Base-by-base conservation (phyloP, 1,140 invertebrate genomes). In the Solen grandis region DNA sequence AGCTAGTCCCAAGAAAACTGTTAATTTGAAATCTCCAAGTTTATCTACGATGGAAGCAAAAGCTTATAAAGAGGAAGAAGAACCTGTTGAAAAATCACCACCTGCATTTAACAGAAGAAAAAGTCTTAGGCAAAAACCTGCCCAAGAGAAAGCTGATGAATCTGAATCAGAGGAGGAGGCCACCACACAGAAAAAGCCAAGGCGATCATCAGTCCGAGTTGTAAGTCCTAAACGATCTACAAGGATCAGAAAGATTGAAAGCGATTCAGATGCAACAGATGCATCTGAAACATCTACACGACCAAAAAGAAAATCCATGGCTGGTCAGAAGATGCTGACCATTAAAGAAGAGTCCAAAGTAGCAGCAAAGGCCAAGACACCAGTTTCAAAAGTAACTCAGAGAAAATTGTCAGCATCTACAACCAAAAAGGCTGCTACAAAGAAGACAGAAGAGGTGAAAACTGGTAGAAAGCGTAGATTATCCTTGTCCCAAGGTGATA, bases 331-430 rank as follows among this genome's bases (percentile, higher is more conserved):
- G 38, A 46, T 41, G 19, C 5, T 36, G 1, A 50, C 54, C 29
- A 60, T 69, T 1, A 66, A 69, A 57, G 52, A 60, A 29, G 60
- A 78, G 41, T 25, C 27, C 29, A 0, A 33, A 19, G 1, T 33
- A 35, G 54, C 75, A 46, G 19, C 41, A 10, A 8, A 46, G 8
- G 41, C 41, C 41, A 46, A 19, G 19, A 46, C 70, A 29, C 46
- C 29, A 19, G 33, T 35, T 4, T 55, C n/a, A 27, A 14, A 22
- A 5, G 5, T 5, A 27, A 29, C 25, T 52, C 27, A 22, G 31
- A 68, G 65, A 38, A 69, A 59, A n/a, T 25, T 55, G 52, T 78
- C 75, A 29, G 63, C 75, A 22, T 78, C 75, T 8, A 78, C 75
- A 16, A 38, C 62, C 5, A 78, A 77, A 25, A 77, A 77, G 38